Base-by-base conservation (phyloP, 2,113 vertebrate genomes). In the Cervus canadensis region DNA sequence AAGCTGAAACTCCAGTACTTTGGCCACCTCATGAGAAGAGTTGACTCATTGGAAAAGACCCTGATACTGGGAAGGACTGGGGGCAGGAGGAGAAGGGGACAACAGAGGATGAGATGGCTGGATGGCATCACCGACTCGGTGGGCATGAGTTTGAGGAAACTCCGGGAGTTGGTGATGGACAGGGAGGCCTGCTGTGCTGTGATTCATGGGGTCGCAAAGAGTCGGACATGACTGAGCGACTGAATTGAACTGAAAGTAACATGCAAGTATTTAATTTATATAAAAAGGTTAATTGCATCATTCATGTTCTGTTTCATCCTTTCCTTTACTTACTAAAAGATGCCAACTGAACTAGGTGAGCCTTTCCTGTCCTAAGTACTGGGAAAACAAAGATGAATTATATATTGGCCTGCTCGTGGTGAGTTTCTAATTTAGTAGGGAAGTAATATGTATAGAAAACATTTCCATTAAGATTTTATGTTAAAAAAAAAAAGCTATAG, bases 211-310 rank as follows among this genome's bases (percentile, higher is more conserved):
- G 52, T 54, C 0, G 5, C 52, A 54, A 54, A 54, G 5, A 54
- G 16, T 17, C 1, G 0, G 52, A 17, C 52, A 54, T 1, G 1
- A 54, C 52, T 54, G 52, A 54, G 52, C 0, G 52, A 54, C 52
- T 54, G 52, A 54, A 50, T 1, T 54, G 52, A 54, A 54, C 16
- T 54, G 52, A 36, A 62, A 78, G 60, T 16, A 33, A 60, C 64
- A 56, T 67, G 2, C 14, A 2, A 64, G 50, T 56, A 33, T 17
- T 45, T 43, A 57, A 54, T 33, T 79, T 87, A 62, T 36, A 74
- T 84, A 30, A 64, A 23, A 36, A 3, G 5, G 3, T 81, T 45
- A 91, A 57, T 2, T 82, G 2, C 4, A 91, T 54, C 60, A 64
- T 45, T 76, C 4, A 21, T 28, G 1, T 14, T 64, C 64, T 76